These are phyloP conservation scores for Lepus europaeus DNA, from an alignment of 2,113 vertebrate species.

Conservation along the genomic window DNA sequence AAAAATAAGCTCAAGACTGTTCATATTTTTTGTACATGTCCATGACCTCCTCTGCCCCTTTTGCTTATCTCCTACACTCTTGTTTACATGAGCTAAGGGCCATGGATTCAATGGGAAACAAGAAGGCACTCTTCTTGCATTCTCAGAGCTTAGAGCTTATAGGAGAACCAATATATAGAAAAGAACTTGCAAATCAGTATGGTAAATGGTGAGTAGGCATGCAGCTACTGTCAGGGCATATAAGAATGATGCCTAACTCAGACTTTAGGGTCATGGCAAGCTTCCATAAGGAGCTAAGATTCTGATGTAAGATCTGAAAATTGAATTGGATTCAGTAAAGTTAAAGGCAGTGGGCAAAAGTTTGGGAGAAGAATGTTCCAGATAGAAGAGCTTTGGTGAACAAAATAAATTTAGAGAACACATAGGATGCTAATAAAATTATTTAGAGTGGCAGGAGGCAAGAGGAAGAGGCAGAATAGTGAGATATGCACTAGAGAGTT, in stretches of 20 bases:
- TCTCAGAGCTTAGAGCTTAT: background rate
- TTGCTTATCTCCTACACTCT: too few species aligned
- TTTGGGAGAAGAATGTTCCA: background rate
- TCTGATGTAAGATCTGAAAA: slow-evolving; percentile 4
- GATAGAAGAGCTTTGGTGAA: background rate
- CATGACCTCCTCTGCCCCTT: too few species aligned
- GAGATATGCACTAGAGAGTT: background rate
- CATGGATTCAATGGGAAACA: background rate
- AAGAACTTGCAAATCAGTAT: background rate
- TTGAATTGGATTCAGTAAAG: background rate
- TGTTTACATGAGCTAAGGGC: background rate
- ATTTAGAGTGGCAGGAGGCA: background rate
- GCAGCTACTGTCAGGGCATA: background rate
- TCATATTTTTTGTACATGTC: too few species aligned
- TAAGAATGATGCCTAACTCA: background rate
- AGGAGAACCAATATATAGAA: background rate
- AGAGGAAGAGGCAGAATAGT: background rate
- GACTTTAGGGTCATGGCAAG: background rate
- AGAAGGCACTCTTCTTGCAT: background rate
- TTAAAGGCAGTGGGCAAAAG: background rate
- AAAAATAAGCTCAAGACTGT: too few species aligned
- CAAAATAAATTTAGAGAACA: background rate
- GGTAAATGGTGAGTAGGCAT: background rate
- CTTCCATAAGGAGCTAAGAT: background rate
- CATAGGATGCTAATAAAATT: background rate